Percentiles rank a stretch among this genome's conserved stretches.
These are phyloP conservation scores for Corythoichthys haematopterus DNA, from an alignment of 2,113 vertebrate species.

Conservation along the genomic window DNA sequence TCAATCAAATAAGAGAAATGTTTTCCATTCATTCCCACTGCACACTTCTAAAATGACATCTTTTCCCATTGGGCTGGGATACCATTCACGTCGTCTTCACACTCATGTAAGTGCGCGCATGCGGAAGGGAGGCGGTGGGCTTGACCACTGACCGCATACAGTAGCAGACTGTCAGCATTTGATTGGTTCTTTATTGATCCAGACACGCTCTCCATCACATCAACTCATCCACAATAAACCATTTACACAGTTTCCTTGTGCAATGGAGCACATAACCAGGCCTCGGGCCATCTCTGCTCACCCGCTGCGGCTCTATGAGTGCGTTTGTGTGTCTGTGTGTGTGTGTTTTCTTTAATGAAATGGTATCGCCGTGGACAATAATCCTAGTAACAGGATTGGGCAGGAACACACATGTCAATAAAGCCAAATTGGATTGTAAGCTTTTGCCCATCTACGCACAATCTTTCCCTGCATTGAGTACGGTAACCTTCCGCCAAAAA, in stretches of 20 bases:
- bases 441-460: slow-evolving; percentile 72
- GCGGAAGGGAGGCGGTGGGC: slow-evolving; percentile 36
- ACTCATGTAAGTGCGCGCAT: slow-evolving; percentile 40
- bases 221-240: slow-evolving; percentile 82
- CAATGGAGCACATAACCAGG: slow-evolving; percentile 75
- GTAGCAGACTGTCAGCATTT: slow-evolving; percentile 71
- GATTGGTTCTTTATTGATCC: slow-evolving; percentile 78
- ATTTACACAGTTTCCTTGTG: slow-evolving; percentile 76
- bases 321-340: slow-evolving; percentile 44
- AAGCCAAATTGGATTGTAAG: slow-evolving; percentile 75
- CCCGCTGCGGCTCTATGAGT: slow-evolving; percentile 8
- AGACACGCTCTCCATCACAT: slow-evolving; percentile 79
- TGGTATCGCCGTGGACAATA: slow-evolving; percentile 76
- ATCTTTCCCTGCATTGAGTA: not conserved
- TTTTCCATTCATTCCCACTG: not conserved
- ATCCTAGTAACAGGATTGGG: slow-evolving; percentile 77
- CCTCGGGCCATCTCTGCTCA: slow-evolving; percentile 67
- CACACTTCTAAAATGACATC: slow-evolving; percentile 11
- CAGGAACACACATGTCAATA: slow-evolving; percentile 77
- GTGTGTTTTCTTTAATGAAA: slow-evolving; percentile 80
- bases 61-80: slow-evolving; percentile 25
- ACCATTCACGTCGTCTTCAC: slow-evolving; percentile 48
- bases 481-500: not conserved
- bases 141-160: slow-evolving; percentile 66
- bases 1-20: not conserved